Base-by-base conservation (phyloP, 2,888 invertebrate species). In the Isoperla grammatica region DNA sequence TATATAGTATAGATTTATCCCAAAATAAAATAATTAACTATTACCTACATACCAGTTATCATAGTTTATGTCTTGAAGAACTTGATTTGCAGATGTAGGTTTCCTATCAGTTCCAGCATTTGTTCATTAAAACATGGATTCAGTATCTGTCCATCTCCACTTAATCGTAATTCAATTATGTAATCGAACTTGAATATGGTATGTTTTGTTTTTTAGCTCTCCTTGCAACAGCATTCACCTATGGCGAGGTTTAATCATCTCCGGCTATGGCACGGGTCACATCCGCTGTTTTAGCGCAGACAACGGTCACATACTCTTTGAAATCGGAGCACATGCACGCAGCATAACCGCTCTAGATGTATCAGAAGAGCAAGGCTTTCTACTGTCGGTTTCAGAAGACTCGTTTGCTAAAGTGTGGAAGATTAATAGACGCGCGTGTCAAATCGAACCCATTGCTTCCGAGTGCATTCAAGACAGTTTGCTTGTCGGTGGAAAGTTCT, bases 361-460 rank as follows among this genome's bases (percentile, higher is more conserved):
- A 3, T 68, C 69, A 5, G 63, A 65, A 40, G 66, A 66, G 12
- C 59, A 61, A 9, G 67, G 67, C 6, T 63, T 66, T 12, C 42
- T 67, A 11, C 50, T 69, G 1, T 67, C 70, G 2, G 69, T 69
- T 17, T 69, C 69, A 0, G 71, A 71, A 61, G 71, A 71, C 49
- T 68, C 69, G 1, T 70, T 69, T 64, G 68, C 67, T 23, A 68
- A 68, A 62, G 65, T 71, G 4, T 71, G 70, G 70, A 65, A 67
- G 50, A 64, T 70, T 11, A 59, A 59, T n/a, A 64, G 64, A 56
- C 15, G 22, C 9, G 48, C 39, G 11, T 68, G 68, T 45, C 65
- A 70, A 69, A 57, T 65, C 2, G 64, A 57, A 3, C 68, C 67
- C 37, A 61, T 65, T 43, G 65, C 65, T 39, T 67, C 65, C 23